Evolutionary conservation across 2,888 invertebrate species (phyloP).

Genomic region (Adineta ricciae): DNA sequence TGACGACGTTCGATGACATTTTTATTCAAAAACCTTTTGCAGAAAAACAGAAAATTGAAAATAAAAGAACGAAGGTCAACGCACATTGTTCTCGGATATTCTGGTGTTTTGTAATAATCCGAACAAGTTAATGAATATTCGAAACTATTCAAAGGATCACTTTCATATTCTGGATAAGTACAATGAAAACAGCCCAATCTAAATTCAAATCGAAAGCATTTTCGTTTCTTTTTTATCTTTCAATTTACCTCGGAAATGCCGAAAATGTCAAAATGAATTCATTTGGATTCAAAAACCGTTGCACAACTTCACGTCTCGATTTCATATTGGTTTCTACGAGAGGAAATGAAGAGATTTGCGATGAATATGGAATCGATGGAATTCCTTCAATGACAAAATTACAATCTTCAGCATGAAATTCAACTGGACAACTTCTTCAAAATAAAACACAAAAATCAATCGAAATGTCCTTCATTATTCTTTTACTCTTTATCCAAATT

Average conservation of each 20-base stretch:
- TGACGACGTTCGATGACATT: too few species aligned
- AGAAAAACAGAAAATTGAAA: too few species aligned
- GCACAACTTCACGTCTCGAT: slow-evolving; percentile 23
- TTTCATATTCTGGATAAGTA: slow-evolving; percentile 62
- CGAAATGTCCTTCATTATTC: too few species aligned
- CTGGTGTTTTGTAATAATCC: too few species aligned
- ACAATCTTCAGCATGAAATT: slow-evolving; percentile 93
- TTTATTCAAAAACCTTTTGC: too few species aligned
- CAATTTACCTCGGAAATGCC: slow-evolving; percentile 1
- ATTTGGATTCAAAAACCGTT: slow-evolving; percentile 18
- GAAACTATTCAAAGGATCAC: slow-evolving; percentile 38
- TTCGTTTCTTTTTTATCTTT: too few species aligned
- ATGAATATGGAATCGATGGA: slow-evolving; percentile 66
- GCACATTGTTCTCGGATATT: too few species aligned
- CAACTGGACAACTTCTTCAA: slow-evolving; percentile 33
- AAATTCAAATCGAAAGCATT: too few species aligned
- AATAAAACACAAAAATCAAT: too few species aligned
- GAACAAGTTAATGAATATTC: too few species aligned
- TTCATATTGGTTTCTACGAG: slow-evolving; percentile 32
- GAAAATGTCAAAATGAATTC: slow-evolving; percentile 27
- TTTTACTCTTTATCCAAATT: too few species aligned
- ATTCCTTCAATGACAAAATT: slow-evolving; percentile 99
- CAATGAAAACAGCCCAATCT: slow-evolving; percentile 68
- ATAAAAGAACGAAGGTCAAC: too few species aligned
- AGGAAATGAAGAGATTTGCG: slow-evolving; percentile 44